Evolutionary conservation across 2,888 invertebrate species (phyloP), one percentile per base, ranked within the genome.

Genomic region (Elmis aenea): DNA sequence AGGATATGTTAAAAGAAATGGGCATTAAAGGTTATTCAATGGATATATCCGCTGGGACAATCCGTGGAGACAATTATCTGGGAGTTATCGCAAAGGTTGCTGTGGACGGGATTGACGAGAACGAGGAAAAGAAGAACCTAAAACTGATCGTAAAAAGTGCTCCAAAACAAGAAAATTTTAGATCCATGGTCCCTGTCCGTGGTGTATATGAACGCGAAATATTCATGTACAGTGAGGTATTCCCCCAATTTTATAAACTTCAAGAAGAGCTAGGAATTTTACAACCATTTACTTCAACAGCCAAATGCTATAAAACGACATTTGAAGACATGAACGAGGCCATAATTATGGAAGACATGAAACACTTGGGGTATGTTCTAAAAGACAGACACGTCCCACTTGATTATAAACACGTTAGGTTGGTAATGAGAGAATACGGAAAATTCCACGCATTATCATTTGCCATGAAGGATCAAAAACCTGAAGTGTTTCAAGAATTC

Each of bases 21-120:
- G 25, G 8, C 2, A 18, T 25, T 2, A 25, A 25, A 25, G 24
- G 28, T 10, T 27, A 8, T 12, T 15, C 9, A 2, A 15, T 38
- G 5, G 20, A 30, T 8, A 28, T 38, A 2, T 13, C 28, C 6
- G 15, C 30, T 1, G 58, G 57, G 3, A 48, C 49, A 5, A 23
- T 42, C n/a, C 46, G 42, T 25, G 58, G 58, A 2, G 59, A 59
- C 30, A 61, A 61, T 35, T 57, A 54, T 38, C 33, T 59, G 15
- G 58, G 59, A 3, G 42, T 53, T 5, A 51, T 56, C 15, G 46
- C 48, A 5, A 53, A 50, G 37, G 39, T 42, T 2, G 11, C 6
- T 3, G 35, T 44, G 2, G 40, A 37, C 18, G 48, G 46, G 2
- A 34, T 26, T 23, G 34, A 44, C 15, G 20, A 25, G 16, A 13